phyloP scores from a whole-genome alignment of 1,140 invertebrate species.

The Ips nitidus region DNA sequence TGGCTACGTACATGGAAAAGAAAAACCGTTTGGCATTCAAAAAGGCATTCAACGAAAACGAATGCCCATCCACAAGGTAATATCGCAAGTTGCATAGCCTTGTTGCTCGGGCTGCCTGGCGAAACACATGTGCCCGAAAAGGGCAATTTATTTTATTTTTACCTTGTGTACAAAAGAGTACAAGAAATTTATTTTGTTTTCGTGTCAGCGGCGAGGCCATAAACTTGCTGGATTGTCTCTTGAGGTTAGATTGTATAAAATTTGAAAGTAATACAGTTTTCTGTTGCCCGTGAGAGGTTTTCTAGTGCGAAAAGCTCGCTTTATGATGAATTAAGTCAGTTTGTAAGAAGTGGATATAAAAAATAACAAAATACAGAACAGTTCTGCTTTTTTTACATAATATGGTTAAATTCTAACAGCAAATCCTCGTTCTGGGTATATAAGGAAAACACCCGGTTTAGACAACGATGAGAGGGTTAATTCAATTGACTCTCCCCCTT shows the following conservation, averaged over 20 bases:
- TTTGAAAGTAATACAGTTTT: conserved; percentile 24
- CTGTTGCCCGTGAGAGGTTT: background rate
- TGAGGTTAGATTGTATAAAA: conserved; percentile 27
- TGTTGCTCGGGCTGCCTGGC: conserved; percentile 6
- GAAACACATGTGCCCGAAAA: conserved; percentile 23
- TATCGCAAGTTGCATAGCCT: conserved; percentile 13
- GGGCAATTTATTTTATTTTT: conserved; percentile 29
- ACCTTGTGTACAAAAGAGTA: conserved; percentile 27
- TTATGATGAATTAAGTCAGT: background rate
- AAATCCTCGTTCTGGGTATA: too few relatives aligned
- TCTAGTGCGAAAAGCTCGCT: background rate
- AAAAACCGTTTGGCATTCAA: conserved; percentile 4
- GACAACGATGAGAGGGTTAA: conserved; percentile 5
- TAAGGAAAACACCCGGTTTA: background rate
- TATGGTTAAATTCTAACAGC: too few relatives aligned
- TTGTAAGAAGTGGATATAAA: background rate
- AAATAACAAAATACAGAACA: too few relatives aligned
- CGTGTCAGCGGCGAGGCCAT: conserved; percentile 14
- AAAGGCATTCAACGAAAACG: conserved; percentile 11
- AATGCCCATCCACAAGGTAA: conserved; percentile 7
- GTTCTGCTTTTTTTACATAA: too few relatives aligned
- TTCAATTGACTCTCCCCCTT: conserved; percentile 16
- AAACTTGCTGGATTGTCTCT: conserved; percentile 28
- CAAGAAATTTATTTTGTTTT: conserved; percentile 32
- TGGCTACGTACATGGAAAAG: background rate